Base-by-base conservation (phyloP, 2,113 vertebrate species). In the Salvelinus alpinus region DNA sequence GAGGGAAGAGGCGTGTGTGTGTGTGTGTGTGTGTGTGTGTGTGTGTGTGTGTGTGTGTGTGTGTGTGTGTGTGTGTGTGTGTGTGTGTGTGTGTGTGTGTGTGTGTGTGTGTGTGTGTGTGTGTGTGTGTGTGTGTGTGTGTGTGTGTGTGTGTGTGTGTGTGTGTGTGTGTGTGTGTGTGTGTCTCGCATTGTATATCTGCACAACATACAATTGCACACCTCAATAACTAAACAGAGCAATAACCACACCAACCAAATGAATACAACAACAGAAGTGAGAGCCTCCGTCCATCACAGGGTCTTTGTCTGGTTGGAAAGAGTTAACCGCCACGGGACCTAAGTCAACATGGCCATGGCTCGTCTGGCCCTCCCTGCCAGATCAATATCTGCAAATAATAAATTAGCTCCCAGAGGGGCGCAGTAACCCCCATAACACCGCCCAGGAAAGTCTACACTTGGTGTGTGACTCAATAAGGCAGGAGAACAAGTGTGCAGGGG, bases 371-470 rank as follows among this genome's bases (percentile, higher is more conserved):
- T 91, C 92, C 91, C 84, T 82, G 92, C 85, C 94, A 95, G 96
- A 98, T 98, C 96, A 95, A 98, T 99, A 98, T 94, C 96, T 95
- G 94, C 95, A 97, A 98, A 98, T 98, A 98, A 97, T 97, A 97
- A 97, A 98, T 96, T 94, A 96, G 94, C 93, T 97, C 96, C 95
- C 95, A 94, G 91, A 96, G 96, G 95, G 89, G 92, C 92, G 91
- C 93, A 95, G 95, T 95, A 95, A 93, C 87, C 86, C 93, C 87
- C 92, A 92, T 82, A 92, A 92, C 91, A 93, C 87, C 89, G 91
- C 89, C 91, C 86, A 93, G 85, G 88, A 92, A 94, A 93, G 90
- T n/a, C 8, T 16, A 92, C 94, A 95, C 95, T 94, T 95, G 95
- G 93, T 95, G 94, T 93, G 90, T 92, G 92, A 95, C 95, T 98